phyloP scores from a whole-genome alignment of 1,140 invertebrate genomes.

The Chelonus insularis region DNA sequence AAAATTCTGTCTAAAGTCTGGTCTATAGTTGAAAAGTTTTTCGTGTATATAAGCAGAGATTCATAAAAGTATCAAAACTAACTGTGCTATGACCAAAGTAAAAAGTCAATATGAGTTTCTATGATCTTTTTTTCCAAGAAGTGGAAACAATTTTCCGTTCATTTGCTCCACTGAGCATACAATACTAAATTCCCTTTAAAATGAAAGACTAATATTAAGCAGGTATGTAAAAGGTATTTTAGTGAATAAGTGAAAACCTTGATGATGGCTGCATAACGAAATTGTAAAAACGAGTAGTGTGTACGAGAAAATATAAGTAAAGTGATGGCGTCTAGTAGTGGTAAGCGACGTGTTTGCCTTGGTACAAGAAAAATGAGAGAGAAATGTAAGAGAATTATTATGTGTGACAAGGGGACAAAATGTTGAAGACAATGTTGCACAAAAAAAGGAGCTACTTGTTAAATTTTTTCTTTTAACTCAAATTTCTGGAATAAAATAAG shows the following conservation, averaged over 20 bases:
- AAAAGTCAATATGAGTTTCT: no score
- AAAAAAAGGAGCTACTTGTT: constrained; percentile 43
- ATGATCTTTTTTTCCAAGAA: not conserved
- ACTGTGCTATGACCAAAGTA: no score
- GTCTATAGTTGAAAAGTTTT: no score
- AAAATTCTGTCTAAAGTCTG: no score
- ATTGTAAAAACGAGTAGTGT: constrained; percentile 14
- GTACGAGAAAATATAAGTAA: constrained; percentile 22
- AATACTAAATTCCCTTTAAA: no score
- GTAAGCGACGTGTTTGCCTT: constrained; percentile 37
- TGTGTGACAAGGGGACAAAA: constrained; percentile 24
- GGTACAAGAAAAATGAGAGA: constrained; percentile 36
- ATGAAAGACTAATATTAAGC: not conserved
- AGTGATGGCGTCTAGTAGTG: constrained; percentile 18
- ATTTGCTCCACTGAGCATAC: not conserved
- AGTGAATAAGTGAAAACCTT: not conserved
- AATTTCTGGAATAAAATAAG: no score
- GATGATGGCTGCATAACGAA: constrained; percentile 30
- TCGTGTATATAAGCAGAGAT: no score
- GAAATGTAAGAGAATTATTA: constrained; percentile 24
- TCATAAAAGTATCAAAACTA: no score
- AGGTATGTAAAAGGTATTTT: not conserved
- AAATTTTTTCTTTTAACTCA: not conserved
- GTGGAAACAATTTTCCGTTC: not conserved
- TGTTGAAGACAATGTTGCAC: constrained; percentile 25